Evolutionary conservation across 2,888 invertebrate genomes (phyloP).

Genomic region (Oxycera nigricornis): DNA sequence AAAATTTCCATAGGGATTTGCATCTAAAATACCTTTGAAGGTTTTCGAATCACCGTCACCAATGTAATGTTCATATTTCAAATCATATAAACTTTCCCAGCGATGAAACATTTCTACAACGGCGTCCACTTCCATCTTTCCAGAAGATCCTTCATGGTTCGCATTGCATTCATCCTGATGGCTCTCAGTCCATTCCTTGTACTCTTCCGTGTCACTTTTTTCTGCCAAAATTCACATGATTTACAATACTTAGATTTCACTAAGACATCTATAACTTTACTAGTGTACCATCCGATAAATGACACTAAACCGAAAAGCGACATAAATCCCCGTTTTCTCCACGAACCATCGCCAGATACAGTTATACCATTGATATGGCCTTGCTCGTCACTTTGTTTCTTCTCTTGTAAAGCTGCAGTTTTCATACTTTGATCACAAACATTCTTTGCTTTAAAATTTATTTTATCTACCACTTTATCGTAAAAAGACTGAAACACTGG

Average conservation of each 20-base stretch:
- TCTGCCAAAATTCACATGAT: conserved; percentile 21
- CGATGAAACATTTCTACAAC: conserved; percentile 43
- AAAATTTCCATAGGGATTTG: neutral
- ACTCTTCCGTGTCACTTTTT: conserved; percentile 43
- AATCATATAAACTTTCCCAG: conserved; percentile 33
- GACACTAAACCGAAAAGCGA: conserved; percentile 45
- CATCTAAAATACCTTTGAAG: conserved; percentile 9
- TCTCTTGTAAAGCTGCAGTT: conserved; percentile 4
- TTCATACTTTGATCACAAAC: conserved; percentile 27
- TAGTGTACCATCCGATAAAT: conserved; percentile 45
- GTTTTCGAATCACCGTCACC: conserved; percentile 46
- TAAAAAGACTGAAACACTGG: conserved; percentile 19
- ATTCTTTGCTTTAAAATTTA: conserved; percentile 13
- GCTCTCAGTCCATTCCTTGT: conserved; percentile 40
- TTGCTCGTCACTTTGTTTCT: conserved; percentile 21
- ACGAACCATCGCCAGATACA: conserved; percentile 40
- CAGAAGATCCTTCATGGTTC: conserved; percentile 47
- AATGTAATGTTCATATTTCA: conserved; percentile 45
- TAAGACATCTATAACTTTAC: conserved; percentile 46
- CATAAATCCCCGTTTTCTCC: conserved; percentile 43
- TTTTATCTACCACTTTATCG: conserved; percentile 2
- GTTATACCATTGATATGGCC: neutral
- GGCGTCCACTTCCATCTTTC: conserved; percentile 47
- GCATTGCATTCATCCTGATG: conserved; percentile 42
- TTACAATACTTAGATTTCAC: conserved; percentile 47